Conservation (phyloP, 2,797 vertebrate species). For the Cottoperca gobio region DNA sequence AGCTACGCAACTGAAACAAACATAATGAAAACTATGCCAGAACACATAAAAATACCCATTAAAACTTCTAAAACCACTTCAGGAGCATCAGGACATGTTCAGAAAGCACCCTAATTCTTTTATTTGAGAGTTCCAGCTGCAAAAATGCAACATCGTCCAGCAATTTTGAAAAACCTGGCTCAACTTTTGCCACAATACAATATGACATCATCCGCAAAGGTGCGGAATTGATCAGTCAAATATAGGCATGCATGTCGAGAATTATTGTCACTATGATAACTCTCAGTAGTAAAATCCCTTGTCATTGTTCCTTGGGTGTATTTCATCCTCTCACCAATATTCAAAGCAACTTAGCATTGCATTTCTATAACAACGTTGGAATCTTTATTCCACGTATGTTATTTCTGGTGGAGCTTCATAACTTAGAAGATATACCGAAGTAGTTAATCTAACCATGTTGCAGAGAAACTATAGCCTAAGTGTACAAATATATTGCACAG, state of each 20-base stretch:
- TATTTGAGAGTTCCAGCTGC: neutral
- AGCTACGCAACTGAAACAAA: too few species aligned
- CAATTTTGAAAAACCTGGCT: neutral
- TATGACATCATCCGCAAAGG: conserved; percentile 5
- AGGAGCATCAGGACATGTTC: neutral
- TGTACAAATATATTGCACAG: too few species aligned
- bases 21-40: too few species aligned
- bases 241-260: neutral
- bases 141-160: neutral
- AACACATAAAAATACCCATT: conserved; percentile 16
- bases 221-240: conserved; percentile 2
- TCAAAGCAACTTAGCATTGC: neutral
- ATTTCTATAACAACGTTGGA: neutral
- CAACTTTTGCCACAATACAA: neutral
- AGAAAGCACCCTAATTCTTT: conserved; percentile 5
- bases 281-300: neutral
- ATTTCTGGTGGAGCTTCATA: neutral
- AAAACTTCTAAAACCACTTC: conserved; percentile 5
- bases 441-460: too few species aligned
- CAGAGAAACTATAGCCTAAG: too few species aligned
- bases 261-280: neutral
- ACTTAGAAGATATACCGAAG: neutral
- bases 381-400: neutral
- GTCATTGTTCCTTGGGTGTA: neutral
- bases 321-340: too few species aligned